phyloP scores from a whole-genome alignment of 2,888 invertebrate species.

The Brassicogethes aeneus region DNA sequence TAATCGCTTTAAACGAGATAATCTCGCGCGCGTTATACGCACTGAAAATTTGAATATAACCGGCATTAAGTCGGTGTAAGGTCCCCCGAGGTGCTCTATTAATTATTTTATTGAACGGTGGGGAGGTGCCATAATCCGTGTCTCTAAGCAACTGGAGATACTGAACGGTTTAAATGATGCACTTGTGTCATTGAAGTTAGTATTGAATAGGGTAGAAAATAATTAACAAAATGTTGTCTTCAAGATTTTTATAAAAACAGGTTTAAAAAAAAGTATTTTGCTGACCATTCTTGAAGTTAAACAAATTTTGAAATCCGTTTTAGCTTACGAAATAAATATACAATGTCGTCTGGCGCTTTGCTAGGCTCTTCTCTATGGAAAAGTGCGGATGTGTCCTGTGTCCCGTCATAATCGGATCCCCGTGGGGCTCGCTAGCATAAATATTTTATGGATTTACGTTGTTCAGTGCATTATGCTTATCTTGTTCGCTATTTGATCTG shows the following conservation, averaged over 20 bases:
- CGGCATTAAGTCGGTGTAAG: slow-evolving; percentile 16
- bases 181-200: too few relatives aligned
- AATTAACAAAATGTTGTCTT: too few relatives aligned
- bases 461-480: slow-evolving; percentile 43
- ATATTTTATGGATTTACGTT: slow-evolving; percentile 44
- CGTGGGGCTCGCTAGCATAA: slow-evolving; percentile 36
- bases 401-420: slow-evolving; percentile 41
- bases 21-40: slow-evolving; percentile 16
- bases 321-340: slow-evolving; percentile 9
- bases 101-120: slow-evolving; percentile 39
- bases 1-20: slow-evolving; percentile 29
- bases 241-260: too few relatives aligned
- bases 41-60: slow-evolving; percentile 33
- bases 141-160: slow-evolving; percentile 33
- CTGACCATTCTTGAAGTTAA: too few relatives aligned
- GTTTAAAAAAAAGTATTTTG: too few relatives aligned
- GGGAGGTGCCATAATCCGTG: slow-evolving; percentile 34
- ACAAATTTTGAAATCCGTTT: slow-evolving; percentile 14
- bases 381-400: slow-evolving; percentile 5
- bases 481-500: slow-evolving; percentile 40
- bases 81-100: slow-evolving; percentile 34
- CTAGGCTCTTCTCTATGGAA: neutral
- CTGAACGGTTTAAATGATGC: too few relatives aligned
- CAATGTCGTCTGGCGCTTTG: neutral
- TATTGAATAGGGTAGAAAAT: too few relatives aligned